These are phyloP conservation scores for Drosophila kikkawai DNA, from an alignment of 1,140 invertebrate genomes.

Conservation along the genomic window DNA sequence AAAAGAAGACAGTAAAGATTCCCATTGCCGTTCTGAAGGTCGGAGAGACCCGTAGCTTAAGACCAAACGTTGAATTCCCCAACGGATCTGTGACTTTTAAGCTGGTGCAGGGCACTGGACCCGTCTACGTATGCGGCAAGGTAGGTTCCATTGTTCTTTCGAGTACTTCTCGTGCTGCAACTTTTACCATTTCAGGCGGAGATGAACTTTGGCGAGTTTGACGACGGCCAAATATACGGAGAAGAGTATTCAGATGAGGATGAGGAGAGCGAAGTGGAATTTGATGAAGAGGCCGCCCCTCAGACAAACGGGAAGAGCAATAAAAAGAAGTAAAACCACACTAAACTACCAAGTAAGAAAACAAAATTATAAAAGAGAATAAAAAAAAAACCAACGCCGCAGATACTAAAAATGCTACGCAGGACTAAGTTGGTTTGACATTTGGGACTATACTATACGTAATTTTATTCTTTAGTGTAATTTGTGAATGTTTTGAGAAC, in stretches of 20 bases:
- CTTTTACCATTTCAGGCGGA: slow-evolving; percentile 45
- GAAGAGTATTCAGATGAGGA: slow-evolving; percentile 76
- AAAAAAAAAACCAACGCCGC: slow-evolving; percentile 18
- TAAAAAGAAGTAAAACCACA: slow-evolving; percentile 75
- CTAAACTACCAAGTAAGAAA: slow-evolving; percentile 52
- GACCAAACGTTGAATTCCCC: slow-evolving; percentile 92
- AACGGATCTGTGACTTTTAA: slow-evolving; percentile 94
- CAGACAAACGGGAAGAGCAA: slow-evolving; percentile 81
- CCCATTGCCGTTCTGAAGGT: slow-evolving; percentile 89
- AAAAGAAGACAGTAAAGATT: slow-evolving; percentile 77
- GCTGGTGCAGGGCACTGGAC: slow-evolving; percentile 89
- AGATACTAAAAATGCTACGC: background rate
- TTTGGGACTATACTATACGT: slow-evolving; percentile 62
- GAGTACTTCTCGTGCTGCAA: background rate
- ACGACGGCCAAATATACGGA: slow-evolving; percentile 71
- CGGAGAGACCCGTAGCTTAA: slow-evolving; percentile 90
- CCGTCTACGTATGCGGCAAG: slow-evolving; percentile 91
- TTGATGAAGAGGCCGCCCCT: slow-evolving; percentile 69
- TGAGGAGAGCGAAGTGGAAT: slow-evolving; percentile 70
- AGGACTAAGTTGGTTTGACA: slow-evolving; percentile 5
- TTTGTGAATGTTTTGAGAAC: slow-evolving; percentile 75
- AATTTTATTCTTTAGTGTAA: slow-evolving; percentile 69
- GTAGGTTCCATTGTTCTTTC: slow-evolving; percentile 16
- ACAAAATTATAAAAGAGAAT: slow-evolving; percentile 37
- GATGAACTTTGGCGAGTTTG: slow-evolving; percentile 74